A percentile compares a stretch with the other conserved stretches of the same genome.
Evolutionary conservation across 2,797 vertebrate species (phyloP).

Genomic region (Amblyraja radiata): DNA sequence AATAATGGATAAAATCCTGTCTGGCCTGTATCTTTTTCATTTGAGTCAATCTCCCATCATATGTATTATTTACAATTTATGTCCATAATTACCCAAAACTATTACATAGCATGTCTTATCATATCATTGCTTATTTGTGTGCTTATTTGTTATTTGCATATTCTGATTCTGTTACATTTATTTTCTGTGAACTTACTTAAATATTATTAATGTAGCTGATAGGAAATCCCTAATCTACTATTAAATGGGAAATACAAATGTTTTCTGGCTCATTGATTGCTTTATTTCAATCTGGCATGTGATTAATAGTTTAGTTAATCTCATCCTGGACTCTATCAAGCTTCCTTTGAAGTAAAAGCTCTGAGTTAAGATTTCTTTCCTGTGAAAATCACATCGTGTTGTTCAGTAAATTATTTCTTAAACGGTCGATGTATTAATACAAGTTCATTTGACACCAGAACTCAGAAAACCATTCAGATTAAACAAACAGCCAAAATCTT

Average conservation of each 20-base stretch:
- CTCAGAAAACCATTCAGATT: background rate
- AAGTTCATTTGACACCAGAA: background rate
- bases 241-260: background rate
- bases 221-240: background rate
- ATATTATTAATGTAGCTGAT: background rate
- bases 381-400: background rate
- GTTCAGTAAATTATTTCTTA: background rate
- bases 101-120: background rate
- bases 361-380: constrained; percentile 3
- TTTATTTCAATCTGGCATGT: background rate
- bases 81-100: background rate
- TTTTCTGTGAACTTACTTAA: background rate
- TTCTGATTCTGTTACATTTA: background rate
- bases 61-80: background rate
- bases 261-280: background rate
- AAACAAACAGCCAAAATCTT: background rate
- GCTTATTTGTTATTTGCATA: too few relatives aligned
- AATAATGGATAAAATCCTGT: background rate
- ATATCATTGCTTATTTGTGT: background rate
- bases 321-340: background rate
- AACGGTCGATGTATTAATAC: background rate
- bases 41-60: background rate
- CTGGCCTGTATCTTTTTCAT: background rate
- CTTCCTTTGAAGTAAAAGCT: background rate
- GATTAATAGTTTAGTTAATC: background rate